These are phyloP conservation scores for Semibalanus balanoides DNA, from an alignment of 1,140 invertebrate genomes.

Conservation along the genomic window DNA sequence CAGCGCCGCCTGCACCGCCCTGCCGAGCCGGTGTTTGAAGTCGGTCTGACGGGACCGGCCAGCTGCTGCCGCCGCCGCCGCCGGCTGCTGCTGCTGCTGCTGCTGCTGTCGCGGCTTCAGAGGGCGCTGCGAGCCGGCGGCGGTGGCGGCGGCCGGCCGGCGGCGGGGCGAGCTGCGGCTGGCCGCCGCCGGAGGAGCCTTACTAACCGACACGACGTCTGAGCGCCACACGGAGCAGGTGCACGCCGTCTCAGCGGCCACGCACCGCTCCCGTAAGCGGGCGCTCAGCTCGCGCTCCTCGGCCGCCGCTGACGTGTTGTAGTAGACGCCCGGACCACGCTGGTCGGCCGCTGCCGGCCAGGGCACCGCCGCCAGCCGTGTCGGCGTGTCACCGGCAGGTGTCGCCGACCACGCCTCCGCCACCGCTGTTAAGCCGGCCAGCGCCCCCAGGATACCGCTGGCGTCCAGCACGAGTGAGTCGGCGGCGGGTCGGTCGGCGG, in stretches of 20 bases:
- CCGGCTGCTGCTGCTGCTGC: not conserved
- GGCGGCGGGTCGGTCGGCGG: too few relatives aligned
- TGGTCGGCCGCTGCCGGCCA: not conserved
- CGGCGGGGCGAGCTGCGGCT: not conserved
- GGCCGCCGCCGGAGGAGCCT: not conserved
- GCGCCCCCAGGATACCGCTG: not conserved
- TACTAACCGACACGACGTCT: not conserved
- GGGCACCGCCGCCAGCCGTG: not conserved
- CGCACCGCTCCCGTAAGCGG: not conserved
- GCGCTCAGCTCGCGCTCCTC: not conserved
- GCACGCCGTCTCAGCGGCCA: not conserved
- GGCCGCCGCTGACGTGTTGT: not conserved
- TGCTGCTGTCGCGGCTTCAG: not conserved
- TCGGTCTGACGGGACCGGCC: not conserved
- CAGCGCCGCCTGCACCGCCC: not conserved
- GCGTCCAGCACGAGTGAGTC: not conserved
- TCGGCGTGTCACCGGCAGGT: not conserved
- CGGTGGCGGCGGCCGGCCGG: not conserved
- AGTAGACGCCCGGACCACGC: not conserved
- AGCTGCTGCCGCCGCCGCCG: too few relatives aligned
- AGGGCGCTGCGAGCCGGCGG: not conserved
- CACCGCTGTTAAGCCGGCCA: not conserved
- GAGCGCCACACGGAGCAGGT: slow-evolving; percentile 3
- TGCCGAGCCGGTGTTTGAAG: not conserved
- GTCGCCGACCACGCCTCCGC: not conserved